These are phyloP conservation scores for Orchestes rusci DNA, from an alignment of 2,888 invertebrate species.

Conservation along the genomic window DNA sequence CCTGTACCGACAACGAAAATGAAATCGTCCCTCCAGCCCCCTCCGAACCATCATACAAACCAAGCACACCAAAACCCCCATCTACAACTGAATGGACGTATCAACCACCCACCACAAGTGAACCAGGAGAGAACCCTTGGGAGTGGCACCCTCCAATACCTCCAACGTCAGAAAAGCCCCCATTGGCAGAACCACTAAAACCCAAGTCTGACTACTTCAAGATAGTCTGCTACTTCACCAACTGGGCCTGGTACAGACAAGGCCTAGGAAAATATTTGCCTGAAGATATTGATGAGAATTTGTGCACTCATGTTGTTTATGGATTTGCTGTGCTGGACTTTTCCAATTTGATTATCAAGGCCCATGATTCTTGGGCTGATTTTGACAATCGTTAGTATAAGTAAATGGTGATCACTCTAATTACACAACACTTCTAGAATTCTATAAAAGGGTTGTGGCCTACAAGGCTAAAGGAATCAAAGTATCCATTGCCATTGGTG, in stretches of 20 bases:
- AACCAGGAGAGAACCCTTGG: constrained; percentile 29
- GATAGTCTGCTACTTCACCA: constrained; percentile 86
- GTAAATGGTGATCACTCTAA: no score
- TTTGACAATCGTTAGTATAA: constrained; percentile 68
- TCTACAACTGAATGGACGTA: constrained; percentile 26
- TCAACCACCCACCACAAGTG: constrained; percentile 27
- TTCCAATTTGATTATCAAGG: constrained; percentile 67
- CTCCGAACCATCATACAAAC: constrained; percentile 16
- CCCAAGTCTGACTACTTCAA: constrained; percentile 63
- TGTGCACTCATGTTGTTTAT: constrained; percentile 90
- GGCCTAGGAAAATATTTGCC: constrained; percentile 77
- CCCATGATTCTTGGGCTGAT: constrained; percentile 88
- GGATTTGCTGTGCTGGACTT: constrained; percentile 88
- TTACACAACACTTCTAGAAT: constrained; percentile 48
- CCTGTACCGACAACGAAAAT: constrained; percentile 44
- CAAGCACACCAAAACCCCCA: constrained; percentile 32
- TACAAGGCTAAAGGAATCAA: constrained; percentile 75
- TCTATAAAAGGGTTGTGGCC: constrained; percentile 76
- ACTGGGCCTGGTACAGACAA: constrained; percentile 88
- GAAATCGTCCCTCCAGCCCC: constrained; percentile 13
- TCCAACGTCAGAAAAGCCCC: constrained; percentile 40
- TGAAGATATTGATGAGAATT: constrained; percentile 75
- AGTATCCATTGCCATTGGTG: constrained; percentile 83
- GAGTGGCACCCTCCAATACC: constrained; percentile 38
- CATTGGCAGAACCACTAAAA: constrained; percentile 45